Percentiles rank a stretch among this genome's conserved stretches.
Evolutionary conservation across 2,113 vertebrate species (phyloP).

Genomic region (Uria aalge): DNA sequence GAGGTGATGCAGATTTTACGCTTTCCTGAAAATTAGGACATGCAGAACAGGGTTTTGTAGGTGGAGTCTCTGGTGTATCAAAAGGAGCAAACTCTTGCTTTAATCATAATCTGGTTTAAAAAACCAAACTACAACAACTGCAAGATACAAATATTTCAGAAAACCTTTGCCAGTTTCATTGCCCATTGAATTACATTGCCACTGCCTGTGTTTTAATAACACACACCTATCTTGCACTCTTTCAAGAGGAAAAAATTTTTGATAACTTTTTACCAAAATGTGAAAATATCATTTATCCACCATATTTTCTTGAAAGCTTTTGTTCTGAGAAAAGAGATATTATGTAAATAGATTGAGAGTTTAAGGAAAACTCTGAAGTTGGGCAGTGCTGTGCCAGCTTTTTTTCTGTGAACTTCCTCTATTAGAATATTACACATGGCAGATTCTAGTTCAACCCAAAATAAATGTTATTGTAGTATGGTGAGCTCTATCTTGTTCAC

Average conservation of each 20-base stretch:
- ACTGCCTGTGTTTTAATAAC: background rate
- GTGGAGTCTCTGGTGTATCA: background rate
- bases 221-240: background rate
- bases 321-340: background rate
- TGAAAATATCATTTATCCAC: background rate
- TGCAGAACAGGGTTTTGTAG: background rate
- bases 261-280: background rate
- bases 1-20: background rate
- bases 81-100: background rate
- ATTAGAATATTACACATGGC: background rate
- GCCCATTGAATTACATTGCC: background rate
- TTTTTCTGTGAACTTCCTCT: background rate
- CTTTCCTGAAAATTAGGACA: background rate
- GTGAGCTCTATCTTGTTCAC: background rate
- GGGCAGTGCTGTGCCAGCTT: background rate
- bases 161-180: background rate
- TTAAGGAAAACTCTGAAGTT: background rate
- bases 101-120: background rate
- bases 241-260: background rate
- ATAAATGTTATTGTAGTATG: background rate
- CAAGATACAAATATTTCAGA: background rate
- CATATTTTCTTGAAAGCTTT: background rate
- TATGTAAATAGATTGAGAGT: background rate
- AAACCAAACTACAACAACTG: background rate
- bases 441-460: background rate